Conservation (phyloP, 1,140 invertebrate genomes). For the Coelopa frigida region DNA sequence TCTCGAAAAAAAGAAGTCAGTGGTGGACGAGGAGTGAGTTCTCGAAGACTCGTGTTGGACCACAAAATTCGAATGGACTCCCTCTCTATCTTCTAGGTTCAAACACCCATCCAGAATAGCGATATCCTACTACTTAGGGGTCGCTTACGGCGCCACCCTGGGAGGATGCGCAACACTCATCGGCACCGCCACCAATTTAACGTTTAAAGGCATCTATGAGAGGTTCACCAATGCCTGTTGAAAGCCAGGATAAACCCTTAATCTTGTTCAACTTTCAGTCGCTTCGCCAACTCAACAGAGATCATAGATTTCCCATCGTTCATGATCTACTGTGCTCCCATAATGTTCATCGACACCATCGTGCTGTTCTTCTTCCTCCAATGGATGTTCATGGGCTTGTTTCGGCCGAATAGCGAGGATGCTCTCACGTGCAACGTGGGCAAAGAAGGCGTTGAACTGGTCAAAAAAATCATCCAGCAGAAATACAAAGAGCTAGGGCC, state of each 20-base stretch:
- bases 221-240: conserved; percentile 25
- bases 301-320: conserved; percentile 64
- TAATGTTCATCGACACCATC: conserved; percentile 61
- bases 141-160: conserved; percentile 69
- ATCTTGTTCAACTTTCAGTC: conserved; percentile 22
- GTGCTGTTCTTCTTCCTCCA: conserved; percentile 63
- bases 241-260: conserved; percentile 8
- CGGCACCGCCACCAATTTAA: conserved; percentile 81
- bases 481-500: conserved; percentile 68
- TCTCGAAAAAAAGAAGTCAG: no score
- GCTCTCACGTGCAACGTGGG: conserved; percentile 22
- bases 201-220: conserved; percentile 68
- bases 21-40: conserved; percentile 31
- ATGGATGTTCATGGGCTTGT: conserved; percentile 64
- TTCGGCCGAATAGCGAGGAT: conserved; percentile 52
- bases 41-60: no score
- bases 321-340: conserved; percentile 53
- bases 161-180: conserved; percentile 82
- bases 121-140: conserved; percentile 62
- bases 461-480: conserved; percentile 53
- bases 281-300: conserved; percentile 51
- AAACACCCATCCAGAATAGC: conserved; percentile 54
- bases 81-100: conserved; percentile 35
- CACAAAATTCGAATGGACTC: conserved; percentile 29
- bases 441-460: conserved; percentile 49